These are phyloP conservation scores for Melanotaenia maccullochi DNA, from an alignment of 2,797 vertebrate genomes.

Conservation along the genomic window DNA sequence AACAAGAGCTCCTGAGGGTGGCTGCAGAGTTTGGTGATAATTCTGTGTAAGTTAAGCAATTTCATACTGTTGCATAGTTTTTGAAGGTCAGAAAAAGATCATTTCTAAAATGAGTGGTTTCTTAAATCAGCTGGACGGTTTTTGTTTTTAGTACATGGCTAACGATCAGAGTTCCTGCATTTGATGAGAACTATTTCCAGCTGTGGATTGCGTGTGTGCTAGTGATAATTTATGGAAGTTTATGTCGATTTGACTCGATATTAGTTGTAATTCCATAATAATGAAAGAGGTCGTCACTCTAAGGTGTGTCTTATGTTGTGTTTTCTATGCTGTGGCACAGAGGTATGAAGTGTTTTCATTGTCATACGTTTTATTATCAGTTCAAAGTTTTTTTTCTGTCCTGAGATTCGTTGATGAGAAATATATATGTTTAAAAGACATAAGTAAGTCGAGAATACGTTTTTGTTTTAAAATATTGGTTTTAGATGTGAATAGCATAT, in stretches of 20 bases:
- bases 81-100: not conserved
- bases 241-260: constrained; percentile 36
- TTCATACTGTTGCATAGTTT: not conserved
- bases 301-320: constrained; percentile 5
- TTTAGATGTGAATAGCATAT: not conserved
- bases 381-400: not conserved
- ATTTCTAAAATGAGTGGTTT: constrained; percentile 2
- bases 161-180: constrained; percentile 8
- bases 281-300: constrained; percentile 18
- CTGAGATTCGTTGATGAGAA: not conserved
- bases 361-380: not conserved
- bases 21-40: not conserved
- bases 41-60: not conserved
- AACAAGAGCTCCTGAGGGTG: not conserved
- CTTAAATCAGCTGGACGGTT: not conserved
- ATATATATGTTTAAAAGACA: no score
- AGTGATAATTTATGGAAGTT: constrained; percentile 22
- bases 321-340: not conserved
- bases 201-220: not conserved
- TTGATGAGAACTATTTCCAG: constrained; percentile 23
- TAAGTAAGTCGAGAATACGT: no score
- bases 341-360: not conserved
- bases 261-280: constrained; percentile 17
- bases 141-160: constrained; percentile 18
- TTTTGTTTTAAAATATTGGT: no score